Conservation (phyloP, 2,888 invertebrate genomes). For the Cecidostiba fungosa region DNA sequence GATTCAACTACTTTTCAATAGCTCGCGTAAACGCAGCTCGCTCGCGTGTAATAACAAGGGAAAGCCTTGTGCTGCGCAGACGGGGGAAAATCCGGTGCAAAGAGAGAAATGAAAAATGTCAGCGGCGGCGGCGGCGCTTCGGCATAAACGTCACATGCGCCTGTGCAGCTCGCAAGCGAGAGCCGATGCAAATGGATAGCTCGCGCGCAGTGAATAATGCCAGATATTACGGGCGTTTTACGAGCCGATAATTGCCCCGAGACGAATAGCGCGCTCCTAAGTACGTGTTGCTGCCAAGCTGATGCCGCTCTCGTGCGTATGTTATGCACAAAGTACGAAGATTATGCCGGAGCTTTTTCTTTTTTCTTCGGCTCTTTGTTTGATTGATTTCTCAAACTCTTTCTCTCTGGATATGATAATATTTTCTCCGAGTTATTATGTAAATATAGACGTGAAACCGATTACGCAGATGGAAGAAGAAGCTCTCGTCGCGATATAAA, state of each 20-base stretch:
- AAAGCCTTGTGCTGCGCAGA: not conserved
- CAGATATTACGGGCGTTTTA: slow-evolving; percentile 68
- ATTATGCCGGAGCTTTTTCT: not conserved
- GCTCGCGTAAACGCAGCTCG: slow-evolving; percentile 43
- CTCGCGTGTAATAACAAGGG: slow-evolving; percentile 27
- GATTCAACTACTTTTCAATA: slow-evolving; percentile 42
- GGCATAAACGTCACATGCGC: slow-evolving; percentile 32
- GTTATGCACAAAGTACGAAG: no score
- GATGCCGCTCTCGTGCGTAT: no score
- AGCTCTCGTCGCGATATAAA: slow-evolving; percentile 19
- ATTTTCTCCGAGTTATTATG: not conserved
- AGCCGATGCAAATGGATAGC: slow-evolving; percentile 42
- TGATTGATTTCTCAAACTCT: not conserved
- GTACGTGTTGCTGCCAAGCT: not conserved
- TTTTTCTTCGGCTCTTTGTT: not conserved
- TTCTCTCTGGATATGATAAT: slow-evolving; percentile 18
- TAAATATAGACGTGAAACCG: slow-evolving; percentile 3
- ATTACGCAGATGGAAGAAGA: slow-evolving; percentile 13
- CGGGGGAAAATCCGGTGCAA: not conserved
- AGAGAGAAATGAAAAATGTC: not conserved
- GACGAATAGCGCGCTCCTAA: slow-evolving; percentile 64
- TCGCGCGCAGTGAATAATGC: slow-evolving; percentile 65
- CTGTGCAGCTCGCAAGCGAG: not conserved
- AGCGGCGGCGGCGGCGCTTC: slow-evolving; percentile 26
- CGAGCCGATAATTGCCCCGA: slow-evolving; percentile 70